Conservation (phyloP, 2,888 invertebrate genomes). For the Tetropium fuscum region DNA sequence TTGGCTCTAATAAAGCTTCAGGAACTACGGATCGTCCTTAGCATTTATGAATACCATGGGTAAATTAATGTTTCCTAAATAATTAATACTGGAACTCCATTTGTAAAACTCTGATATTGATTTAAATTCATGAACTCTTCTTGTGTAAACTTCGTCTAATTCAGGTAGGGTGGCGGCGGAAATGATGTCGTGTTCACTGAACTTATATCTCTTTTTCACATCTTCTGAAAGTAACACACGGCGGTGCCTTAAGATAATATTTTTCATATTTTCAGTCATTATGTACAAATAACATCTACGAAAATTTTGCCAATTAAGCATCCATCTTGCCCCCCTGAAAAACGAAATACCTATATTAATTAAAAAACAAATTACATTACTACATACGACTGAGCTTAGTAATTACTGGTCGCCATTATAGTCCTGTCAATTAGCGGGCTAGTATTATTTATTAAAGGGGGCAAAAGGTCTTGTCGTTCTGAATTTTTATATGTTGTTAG, state of each 20-base stretch:
- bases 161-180: slow-evolving; percentile 89
- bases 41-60: slow-evolving; percentile 95
- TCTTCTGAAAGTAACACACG: slow-evolving; percentile 81
- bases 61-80: slow-evolving; percentile 80
- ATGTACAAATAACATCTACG: slow-evolving; percentile 90
- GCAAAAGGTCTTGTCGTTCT: no score
- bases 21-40: slow-evolving; percentile 92
- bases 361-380: no score
- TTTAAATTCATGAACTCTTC: slow-evolving; percentile 81
- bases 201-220: slow-evolving; percentile 73
- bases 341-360: no score
- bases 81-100: slow-evolving; percentile 87
- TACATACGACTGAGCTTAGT: no score
- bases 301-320: slow-evolving; percentile 90
- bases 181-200: slow-evolving; percentile 86
- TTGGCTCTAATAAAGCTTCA: slow-evolving; percentile 77
- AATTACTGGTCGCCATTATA: no score
- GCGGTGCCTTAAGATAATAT: slow-evolving; percentile 87
- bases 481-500: no score
- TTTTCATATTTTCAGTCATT: slow-evolving; percentile 93
- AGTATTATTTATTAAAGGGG: no score
- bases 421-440: no score
- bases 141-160: slow-evolving; percentile 91
- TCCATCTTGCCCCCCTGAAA: slow-evolving; percentile 82
- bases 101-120: slow-evolving; percentile 84